phyloP scores from a whole-genome alignment of 2,797 vertebrate genomes.

The Rhinoraja longicauda region DNA sequence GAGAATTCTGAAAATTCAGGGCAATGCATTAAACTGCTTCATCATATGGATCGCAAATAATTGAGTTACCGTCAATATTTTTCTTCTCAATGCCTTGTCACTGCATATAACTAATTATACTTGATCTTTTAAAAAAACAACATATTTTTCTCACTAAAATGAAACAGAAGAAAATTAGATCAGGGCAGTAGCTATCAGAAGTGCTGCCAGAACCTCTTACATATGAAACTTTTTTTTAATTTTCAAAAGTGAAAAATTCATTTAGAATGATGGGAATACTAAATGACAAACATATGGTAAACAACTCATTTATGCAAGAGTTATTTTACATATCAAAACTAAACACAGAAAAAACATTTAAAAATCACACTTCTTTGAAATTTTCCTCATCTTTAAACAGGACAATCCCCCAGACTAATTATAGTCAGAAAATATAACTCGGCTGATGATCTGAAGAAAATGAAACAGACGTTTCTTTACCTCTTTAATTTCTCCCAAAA shows the following conservation, averaged over 20 bases:
- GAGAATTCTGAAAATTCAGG: neutral
- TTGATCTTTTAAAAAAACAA: neutral
- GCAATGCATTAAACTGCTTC: neutral
- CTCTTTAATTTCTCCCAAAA: conserved; percentile 88
- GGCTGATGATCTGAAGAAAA: neutral
- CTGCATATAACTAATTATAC: neutral
- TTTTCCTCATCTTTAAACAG: neutral
- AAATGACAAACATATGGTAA: neutral
- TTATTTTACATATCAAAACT: neutral
- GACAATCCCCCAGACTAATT: neutral
- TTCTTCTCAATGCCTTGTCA: neutral
- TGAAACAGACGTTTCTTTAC: conserved; percentile 49
- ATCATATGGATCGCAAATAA: neutral
- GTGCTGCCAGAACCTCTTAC: neutral
- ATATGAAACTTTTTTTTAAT: neutral
- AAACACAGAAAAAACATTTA: neutral
- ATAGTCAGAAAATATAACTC: neutral
- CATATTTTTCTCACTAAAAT: neutral
- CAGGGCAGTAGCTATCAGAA: neutral
- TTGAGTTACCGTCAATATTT: neutral
- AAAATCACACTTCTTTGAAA: neutral
- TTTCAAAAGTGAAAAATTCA: neutral
- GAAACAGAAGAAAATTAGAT: neutral
- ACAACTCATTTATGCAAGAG: neutral
- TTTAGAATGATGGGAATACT: neutral